Base-by-base conservation (phyloP, 2,113 vertebrate species). In the Coptodon rendalli region DNA sequence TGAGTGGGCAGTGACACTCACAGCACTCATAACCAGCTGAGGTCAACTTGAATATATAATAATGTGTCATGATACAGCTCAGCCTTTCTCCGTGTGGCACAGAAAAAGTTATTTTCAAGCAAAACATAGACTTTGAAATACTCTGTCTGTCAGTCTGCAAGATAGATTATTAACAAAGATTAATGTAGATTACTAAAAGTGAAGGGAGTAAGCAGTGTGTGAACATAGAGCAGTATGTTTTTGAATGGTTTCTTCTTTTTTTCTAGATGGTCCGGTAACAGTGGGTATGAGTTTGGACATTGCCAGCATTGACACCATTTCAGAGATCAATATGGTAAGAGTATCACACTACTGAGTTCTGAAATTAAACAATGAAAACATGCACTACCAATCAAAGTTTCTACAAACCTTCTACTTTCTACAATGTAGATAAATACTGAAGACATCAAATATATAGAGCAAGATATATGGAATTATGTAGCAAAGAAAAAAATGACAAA, bases 261-360 rank as follows among this genome's bases (percentile, higher is more conserved):
- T 83, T 89, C 14, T 57, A 98, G 97, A 97, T 95, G 97, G 97
- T n/a, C 98, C 97, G 10, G 97, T 98, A 34, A 97, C 97, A 2
- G 94, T 98, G 43, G 98, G 97, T 29, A 98, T 98, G 97, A 98
- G 98, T 88, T 87, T 98, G 97, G 98, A 98, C 89, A 98, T 98
- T 54, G 98, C 97, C 92, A 98, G 98, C 94, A 98, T 98, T 90
- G 97, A 98, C 91, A 98, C 97, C 36, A 98, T 98, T 95, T 98
- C 98, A 87, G 97, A 98, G 96, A 98, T 98, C 91, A 98, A 98
- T 90, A 98, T 98, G 98, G 98, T 98, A 95, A 94, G 95, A 53
- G 31, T 2, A 24, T 52, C 43, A 43, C 54, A 81, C 43, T 50
- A 27, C 24, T 5, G 71, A 48, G 16, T 76, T 50, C 43, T 76